Base-by-base conservation (phyloP, 2,888 invertebrate species). In the Ophraella communa region DNA sequence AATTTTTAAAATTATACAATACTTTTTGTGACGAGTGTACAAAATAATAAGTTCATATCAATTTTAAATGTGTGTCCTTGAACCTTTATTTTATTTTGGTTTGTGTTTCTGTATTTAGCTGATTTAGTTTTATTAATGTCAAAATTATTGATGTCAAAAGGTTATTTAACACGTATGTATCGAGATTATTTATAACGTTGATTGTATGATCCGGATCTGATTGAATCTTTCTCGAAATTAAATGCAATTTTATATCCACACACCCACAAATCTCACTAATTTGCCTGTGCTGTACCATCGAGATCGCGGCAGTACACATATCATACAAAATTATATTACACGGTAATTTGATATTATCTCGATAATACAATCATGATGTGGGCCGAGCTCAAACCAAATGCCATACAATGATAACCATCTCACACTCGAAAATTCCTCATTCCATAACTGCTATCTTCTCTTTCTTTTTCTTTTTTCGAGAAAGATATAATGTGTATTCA, bases 301-400 rank as follows among this genome's bases (percentile, higher is more conserved):
- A 55, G 62, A 57, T 67, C 53, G 65, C 65, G 53, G 62, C 62
- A 63, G 54, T 63, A 56, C 63, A 60, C 67, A 66, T 66, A 66
- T 68, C 72, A 71, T 73, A 71, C 74, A 74, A 76, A 76, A 74
- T 72, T 73, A 75, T 74, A 76, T 76, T 75, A 73, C 73, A 69
- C 67, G 71, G 71, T 74, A 77, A 77, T 77, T 77, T 77, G 77
- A 77, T 77, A 71, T 72, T 76, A 77, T 77, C 76, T 69, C 62
- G 68, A 72, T 73, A 76, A 75, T 77, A 57, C 55, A 64, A 71
- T 69, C 67, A 63, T 64, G 64, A 65, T 57, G 58, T 60, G 55
- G 55, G 58, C 42, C 14, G 58, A 58, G 30, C 58, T 45, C 42
- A 33, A 49, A 14, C 23, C 24, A 44, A 27, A 23, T 55, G 42